A percentile compares a stretch with the other conserved stretches of the same genome.
Evolutionary conservation across 1,140 invertebrate species (phyloP).

Genomic region (Pentalonia nigronervosa): DNA sequence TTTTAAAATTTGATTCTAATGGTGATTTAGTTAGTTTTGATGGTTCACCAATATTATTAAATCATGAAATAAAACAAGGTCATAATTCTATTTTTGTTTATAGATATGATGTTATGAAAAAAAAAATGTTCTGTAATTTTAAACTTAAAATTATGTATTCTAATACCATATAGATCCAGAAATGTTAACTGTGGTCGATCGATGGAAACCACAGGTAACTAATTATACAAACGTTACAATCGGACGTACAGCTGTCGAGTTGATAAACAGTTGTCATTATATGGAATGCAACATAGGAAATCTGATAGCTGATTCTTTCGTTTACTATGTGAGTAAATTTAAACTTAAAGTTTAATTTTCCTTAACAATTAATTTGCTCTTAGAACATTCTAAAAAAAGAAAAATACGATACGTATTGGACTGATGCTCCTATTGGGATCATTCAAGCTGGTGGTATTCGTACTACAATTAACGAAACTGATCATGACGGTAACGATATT

Average conservation of each 20-base stretch:
- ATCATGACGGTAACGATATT: conserved; percentile 20
- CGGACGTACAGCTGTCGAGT: conserved; percentile 72
- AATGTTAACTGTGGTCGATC: conserved; percentile 61
- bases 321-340: conserved; percentile 66
- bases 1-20: conserved; percentile 74
- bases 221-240: conserved; percentile 65
- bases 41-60: conserved; percentile 83
- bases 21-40: conserved; percentile 75
- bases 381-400: neutral
- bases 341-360: neutral
- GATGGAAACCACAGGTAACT: conserved; percentile 71
- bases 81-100: neutral
- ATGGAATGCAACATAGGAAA: conserved; percentile 87
- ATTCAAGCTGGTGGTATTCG: conserved; percentile 44
- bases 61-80: conserved; percentile 63
- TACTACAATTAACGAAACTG: conserved; percentile 34
- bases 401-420: neutral
- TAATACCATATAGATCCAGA: neutral
- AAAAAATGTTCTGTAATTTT: neutral
- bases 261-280: conserved; percentile 74
- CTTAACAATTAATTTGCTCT: neutral
- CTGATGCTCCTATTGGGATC: conserved; percentile 41
- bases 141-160: neutral
- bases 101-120: no score
- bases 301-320: conserved; percentile 78